Evolutionary conservation across 2,888 invertebrate species (phyloP), one percentile per base, ranked within the genome.

Genomic region (Alsophila aescularia): DNA sequence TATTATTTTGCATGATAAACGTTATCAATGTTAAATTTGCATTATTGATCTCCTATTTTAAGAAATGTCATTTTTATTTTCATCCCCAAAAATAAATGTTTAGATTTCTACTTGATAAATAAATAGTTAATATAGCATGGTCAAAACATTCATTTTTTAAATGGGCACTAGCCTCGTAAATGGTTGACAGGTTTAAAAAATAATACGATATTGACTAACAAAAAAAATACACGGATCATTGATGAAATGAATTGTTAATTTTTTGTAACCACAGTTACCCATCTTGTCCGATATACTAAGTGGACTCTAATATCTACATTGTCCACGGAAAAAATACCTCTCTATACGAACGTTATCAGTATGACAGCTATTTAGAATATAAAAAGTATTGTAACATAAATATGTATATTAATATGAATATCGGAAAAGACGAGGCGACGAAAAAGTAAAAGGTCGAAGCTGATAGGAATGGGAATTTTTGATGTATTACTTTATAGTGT

Each of bases 401-500:
- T 29, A n/a, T 29, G 10, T 24, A 6, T 24, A 32, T 6, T 13
- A 10, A 16, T 37, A 36, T 21, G 37, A 32, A 29, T 18, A 32
- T 13, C 44, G 32, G 40, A 40, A 42, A 47, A 36, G 42, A 47
- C 41, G 42, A 34, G 36, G 41, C 31, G 29, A 53, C 45, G 34
- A 42, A 42, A 39, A 7, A 37, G 34, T 54, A 29, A 43, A 53
- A 69, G 74, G 72, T 68, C 42, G 73, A 52, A 72, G 82, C 78
- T 77, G 75, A 70, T 55, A 51, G 67, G 39, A 60, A 72, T 64
- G 67, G 65, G 58, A 64, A 65, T 64, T 77, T 82, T 81, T 81
- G 82, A 72, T 81, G 81, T 83, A 79, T 77, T 83, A 37, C 60
- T 70, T 81, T 81, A 47, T 70, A 70, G 61, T 60, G 52, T 58